Evolutionary conservation across 64 coral and sea anemone genomes (phyloP).

Genomic region (Montipora cactus): DNA sequence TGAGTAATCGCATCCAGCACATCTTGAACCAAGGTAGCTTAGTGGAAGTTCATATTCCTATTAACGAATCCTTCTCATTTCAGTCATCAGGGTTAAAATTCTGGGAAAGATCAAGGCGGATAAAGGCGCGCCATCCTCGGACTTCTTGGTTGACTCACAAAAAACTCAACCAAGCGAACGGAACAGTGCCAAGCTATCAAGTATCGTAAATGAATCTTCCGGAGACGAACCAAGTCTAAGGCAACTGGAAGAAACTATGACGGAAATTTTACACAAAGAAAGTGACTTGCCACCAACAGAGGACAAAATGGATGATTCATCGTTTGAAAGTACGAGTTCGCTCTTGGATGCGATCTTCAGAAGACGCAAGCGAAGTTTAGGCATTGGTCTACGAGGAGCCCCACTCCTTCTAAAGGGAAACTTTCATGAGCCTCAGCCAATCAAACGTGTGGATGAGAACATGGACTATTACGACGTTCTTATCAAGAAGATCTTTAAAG

Average conservation of each 20-base stretch:
- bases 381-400: background rate
- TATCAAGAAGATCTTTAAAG: conserved; percentile 37
- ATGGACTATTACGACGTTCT: conserved; percentile 52
- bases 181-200: too few relatives aligned
- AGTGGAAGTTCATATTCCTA: too few relatives aligned
- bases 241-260: background rate
- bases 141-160: background rate
- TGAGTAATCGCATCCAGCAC: background rate
- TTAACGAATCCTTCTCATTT: background rate
- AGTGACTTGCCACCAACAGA: conserved; percentile 2
- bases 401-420: background rate
- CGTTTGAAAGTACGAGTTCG: background rate
- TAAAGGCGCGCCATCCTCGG: background rate
- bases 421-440: too few relatives aligned
- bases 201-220: background rate
- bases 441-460: background rate
- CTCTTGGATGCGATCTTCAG: background rate
- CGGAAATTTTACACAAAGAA: background rate
- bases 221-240: background rate
- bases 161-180: too few relatives aligned
- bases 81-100: conserved; percentile 28
- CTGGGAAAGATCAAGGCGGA: conserved; percentile 13
- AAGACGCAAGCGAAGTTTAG: conserved; percentile 14
- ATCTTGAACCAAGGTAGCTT: background rate
- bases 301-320: background rate